Base-by-base conservation (phyloP, 1,140 invertebrate species). In the Atta cephalotes region DNA sequence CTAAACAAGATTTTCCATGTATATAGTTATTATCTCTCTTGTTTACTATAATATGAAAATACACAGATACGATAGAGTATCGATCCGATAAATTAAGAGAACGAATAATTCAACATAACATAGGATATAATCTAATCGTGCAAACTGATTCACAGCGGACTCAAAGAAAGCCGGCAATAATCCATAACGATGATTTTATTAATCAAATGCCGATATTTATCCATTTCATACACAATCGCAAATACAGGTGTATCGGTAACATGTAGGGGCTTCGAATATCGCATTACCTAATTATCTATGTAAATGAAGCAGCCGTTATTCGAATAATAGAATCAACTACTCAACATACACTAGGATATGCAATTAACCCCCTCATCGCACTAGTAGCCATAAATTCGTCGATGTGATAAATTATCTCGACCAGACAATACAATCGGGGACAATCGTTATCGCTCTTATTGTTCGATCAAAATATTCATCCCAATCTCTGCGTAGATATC, bases 261-360 rank as follows among this genome's bases (percentile, higher is more conserved):
- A 31, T 68, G 65, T 58, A 60, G 39, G n/a, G 28, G 78, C 21
- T 51, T 86, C 18, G 78, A 53, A 86, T 82, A 86, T 86, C 21
- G 63, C 39, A 45, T 63, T 82, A 86, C 70, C 56, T 82, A 86
- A 86, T 86, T 86, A 86, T 70, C 58, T 66, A 81, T 72, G 79
- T 86, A 86, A 82, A 82, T 86, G 85, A 86, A 86, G 85, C 66
- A 86, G 39, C 56, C 85, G 79, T 86, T 86, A 86, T 82, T 86
- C 85, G 78, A 82, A 86, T 86, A 86, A 82, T 81, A 82, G 85
- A 71, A 71, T 80, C 79, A 86, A 86, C 79, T 86, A 81, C 79
- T 86, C 78, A 71, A 82, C 72, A 70, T 82, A 72, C 85, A 80
- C 66, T 80, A 82, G 85, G 77, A 80, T 86, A 82, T 71, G 66